Conservation (phyloP, 1,140 invertebrate genomes). For the Arctopsyche grandis region DNA sequence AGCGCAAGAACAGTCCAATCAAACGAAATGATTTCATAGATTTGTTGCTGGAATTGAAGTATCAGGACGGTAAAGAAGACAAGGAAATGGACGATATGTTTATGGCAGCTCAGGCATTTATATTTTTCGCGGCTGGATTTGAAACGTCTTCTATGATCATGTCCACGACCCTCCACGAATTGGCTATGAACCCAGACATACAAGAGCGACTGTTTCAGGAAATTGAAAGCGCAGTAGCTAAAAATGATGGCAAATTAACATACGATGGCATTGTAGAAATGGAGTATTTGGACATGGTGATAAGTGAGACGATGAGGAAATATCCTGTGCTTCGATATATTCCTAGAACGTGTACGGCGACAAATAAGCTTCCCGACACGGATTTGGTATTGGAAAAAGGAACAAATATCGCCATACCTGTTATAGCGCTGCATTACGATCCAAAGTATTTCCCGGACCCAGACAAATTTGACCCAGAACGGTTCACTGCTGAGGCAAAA, state of each 20-base stretch:
- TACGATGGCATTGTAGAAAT: slow-evolving; percentile 62
- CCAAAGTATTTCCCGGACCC: slow-evolving; percentile 49
- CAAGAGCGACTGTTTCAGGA: slow-evolving; percentile 66
- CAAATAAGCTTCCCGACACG: slow-evolving; percentile 35
- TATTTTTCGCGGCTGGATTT: slow-evolving; percentile 66
- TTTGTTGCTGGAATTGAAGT: slow-evolving; percentile 59
- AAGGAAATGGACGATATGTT: slow-evolving; percentile 28
- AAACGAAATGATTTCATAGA: slow-evolving; percentile 67
- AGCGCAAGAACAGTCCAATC: slow-evolving; percentile 59
- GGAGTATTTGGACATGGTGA: slow-evolving; percentile 60
- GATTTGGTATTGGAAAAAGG: slow-evolving; percentile 43
- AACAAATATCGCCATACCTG: slow-evolving; percentile 39
- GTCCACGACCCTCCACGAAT: slow-evolving; percentile 59
- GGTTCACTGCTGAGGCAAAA: slow-evolving; percentile 42
- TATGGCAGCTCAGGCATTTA: slow-evolving; percentile 59
- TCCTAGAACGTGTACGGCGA: slow-evolving; percentile 27
- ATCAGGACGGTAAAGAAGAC: slow-evolving; percentile 39
- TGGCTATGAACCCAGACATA: slow-evolving; percentile 65
- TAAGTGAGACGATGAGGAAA: slow-evolving; percentile 40
- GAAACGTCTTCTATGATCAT: slow-evolving; percentile 67
- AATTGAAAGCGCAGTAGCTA: slow-evolving; percentile 58
- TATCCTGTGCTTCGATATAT: slow-evolving; percentile 35
- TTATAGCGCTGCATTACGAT: slow-evolving; percentile 45
- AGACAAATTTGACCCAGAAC: slow-evolving; percentile 48
- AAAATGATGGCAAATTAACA: slow-evolving; percentile 58